These are phyloP conservation scores for Sus scrofa DNA, from an alignment of 2,113 vertebrate genomes.

Conservation along the genomic window T2T-Sscrofa CM000830.6:37719001-37719500, in stretches of 20 bases:
- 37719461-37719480: slow-evolving; percentile 23
- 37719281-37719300: neutral
- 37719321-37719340: slow-evolving; percentile 39
- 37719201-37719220: slow-evolving; percentile 10
- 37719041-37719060: slow-evolving; percentile 49
- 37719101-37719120: neutral
- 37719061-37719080: neutral
- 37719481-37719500: slow-evolving; percentile 31
- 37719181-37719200: neutral
- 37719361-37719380: neutral
- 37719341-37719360: slow-evolving; percentile 35
- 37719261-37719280: neutral
- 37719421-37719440: slow-evolving; percentile 20
- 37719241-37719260: slow-evolving; percentile 7
- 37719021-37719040: slow-evolving; percentile 4
- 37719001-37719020: neutral
- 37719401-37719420: slow-evolving; percentile 7
- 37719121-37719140: slow-evolving; percentile 34
- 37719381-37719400: neutral
- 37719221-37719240: neutral
- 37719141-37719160: neutral
- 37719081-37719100: neutral
- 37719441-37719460: neutral
- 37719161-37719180: neutral
- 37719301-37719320: neutral